phyloP scores from a whole-genome alignment of 2,888 invertebrate genomes.

The Chrysolina haemoptera region DNA sequence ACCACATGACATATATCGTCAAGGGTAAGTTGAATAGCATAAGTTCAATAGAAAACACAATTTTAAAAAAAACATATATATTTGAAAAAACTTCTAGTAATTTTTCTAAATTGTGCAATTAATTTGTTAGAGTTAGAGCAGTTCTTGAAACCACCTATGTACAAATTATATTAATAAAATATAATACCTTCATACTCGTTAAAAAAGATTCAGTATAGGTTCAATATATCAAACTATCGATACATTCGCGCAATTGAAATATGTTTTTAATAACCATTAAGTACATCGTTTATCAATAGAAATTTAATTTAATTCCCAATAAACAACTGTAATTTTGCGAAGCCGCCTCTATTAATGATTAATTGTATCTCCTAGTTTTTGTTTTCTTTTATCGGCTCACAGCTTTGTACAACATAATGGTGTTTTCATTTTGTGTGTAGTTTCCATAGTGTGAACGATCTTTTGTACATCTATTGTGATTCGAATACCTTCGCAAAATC shows the following conservation, averaged over 20 bases:
- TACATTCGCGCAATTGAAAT: background rate
- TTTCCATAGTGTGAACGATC: slow-evolving; percentile 40
- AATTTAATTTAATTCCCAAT: slow-evolving; percentile 41
- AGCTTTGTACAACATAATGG: slow-evolving; percentile 49
- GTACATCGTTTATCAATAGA: slow-evolving; percentile 34
- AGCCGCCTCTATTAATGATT: slow-evolving; percentile 49
- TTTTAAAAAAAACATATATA: no score
- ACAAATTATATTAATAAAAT: no score
- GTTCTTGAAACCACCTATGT: no score
- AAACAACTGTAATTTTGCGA: slow-evolving; percentile 38
- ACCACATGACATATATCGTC: no score
- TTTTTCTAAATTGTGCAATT: no score
- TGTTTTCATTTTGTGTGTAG: slow-evolving; percentile 48
- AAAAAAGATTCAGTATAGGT: background rate
- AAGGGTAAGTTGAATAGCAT: no score
- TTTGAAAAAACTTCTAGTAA: no score
- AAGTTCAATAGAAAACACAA: no score
- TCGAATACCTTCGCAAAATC: slow-evolving; percentile 51
- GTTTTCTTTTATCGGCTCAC: slow-evolving; percentile 41
- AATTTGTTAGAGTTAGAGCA: no score
- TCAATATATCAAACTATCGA: background rate
- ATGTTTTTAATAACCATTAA: background rate
- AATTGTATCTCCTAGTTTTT: slow-evolving; percentile 45
- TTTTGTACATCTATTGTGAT: slow-evolving; percentile 46
- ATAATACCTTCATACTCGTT: no score